Evolutionary conservation across 2,888 invertebrate genomes (phyloP), one percentile per base, ranked within the genome.

Genomic region (Macrophya alboannulata): DNA sequence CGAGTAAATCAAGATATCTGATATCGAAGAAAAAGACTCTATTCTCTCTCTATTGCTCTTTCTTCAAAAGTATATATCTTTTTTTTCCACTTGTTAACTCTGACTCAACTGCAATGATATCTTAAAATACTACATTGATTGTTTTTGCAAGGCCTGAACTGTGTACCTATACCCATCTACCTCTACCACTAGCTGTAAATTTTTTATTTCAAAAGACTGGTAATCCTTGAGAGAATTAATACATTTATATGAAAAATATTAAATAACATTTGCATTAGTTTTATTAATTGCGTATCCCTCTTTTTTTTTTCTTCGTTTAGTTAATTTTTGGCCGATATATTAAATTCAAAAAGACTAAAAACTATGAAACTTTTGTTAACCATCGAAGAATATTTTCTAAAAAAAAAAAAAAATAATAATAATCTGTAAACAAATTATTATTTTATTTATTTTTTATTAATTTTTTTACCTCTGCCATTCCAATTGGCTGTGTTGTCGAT

Each of bases 401-500:
- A 48, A 21, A 8, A 48, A 76, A 10, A 6, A 21, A n/a, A 10
- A 10, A 5, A 62, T 62, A 8, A 25, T n/a, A 1, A 25, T 10
- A 25, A 25, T 25, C 10, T 62, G 21, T 62, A 10, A 15, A 48
- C 0, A 62, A 40, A 2, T 55, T 55, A 2, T 17, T 4, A 17
- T 55, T 37, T 40, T 4, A 40, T 15, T 71, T 21, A 3, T 43
- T n/a, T 72, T n/a, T 40, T 40, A 51, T 51, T 25, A 8, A 25
- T 31, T 31, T 1, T 31, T 83, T 88, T 93, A 95, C 95, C 94
- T 95, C 95, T 43, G 94, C 92, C 88, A 94, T 96, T 87, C 95
- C 96, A 87, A 96, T 95, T 74, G 96, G 95, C 89, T 96, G 96
- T 72, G 98, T 98, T 4, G 98, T 98, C 45, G 98, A 98, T 84